A percentile compares a stretch with the other conserved stretches of the same genome.
Evolutionary conservation across 2,888 invertebrate species (phyloP).

Genomic region (Phyto melanocephala): DNA sequence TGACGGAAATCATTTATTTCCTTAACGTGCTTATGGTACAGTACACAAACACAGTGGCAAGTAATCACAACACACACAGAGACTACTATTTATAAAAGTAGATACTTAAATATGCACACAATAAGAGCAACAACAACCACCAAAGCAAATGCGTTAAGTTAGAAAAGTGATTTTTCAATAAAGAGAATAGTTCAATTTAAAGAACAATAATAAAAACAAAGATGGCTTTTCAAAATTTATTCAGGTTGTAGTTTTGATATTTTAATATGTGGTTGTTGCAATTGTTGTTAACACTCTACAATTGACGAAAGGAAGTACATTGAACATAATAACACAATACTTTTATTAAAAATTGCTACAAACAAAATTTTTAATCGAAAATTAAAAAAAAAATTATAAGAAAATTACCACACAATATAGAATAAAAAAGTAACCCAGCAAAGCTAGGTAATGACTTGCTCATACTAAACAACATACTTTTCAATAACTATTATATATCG

Average conservation of each 20-base stretch:
- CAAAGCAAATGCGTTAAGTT: slow-evolving; percentile 65
- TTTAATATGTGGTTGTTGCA: neutral
- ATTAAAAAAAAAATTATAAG: too few relatives aligned
- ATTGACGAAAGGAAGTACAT: too few relatives aligned
- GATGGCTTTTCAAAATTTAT: slow-evolving; percentile 4
- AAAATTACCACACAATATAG: too few relatives aligned
- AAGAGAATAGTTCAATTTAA: neutral
- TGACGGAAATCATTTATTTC: slow-evolving; percentile 67
- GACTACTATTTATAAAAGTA: neutral
- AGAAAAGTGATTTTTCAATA: slow-evolving; percentile 73
- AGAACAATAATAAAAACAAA: slow-evolving; percentile 1
- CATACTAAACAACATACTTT: too few relatives aligned
- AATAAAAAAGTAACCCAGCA: too few relatives aligned
- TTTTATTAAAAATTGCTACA: too few relatives aligned
- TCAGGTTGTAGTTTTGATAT: slow-evolving; percentile 3
- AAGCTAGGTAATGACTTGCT: too few relatives aligned
- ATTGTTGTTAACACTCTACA: neutral
- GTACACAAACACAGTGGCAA: neutral
- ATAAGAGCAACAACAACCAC: neutral
- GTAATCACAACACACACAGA: neutral
- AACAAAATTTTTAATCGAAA: too few relatives aligned
- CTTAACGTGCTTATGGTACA: slow-evolving; percentile 47
- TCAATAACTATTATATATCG: too few relatives aligned
- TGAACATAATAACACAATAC: too few relatives aligned
- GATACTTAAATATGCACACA: neutral